phyloP scores from a whole-genome alignment of 2,113 vertebrate species.

The Noturus placidus region DNA sequence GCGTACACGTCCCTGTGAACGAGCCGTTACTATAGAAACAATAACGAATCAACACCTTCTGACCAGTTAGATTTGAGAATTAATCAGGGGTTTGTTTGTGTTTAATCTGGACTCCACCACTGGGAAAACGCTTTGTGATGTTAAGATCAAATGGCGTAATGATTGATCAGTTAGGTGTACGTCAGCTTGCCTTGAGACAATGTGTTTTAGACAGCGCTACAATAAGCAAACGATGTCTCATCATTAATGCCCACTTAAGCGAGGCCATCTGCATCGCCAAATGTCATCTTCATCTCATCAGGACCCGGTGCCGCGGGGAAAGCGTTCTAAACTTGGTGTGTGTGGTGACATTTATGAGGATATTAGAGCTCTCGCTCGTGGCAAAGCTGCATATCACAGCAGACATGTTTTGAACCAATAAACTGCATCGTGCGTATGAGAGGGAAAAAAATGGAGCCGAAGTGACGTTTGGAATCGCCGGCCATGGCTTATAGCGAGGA shows the following conservation, averaged over 20 bases:
- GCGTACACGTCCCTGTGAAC: neutral
- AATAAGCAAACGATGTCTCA: conserved; percentile 29
- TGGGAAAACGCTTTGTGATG: neutral
- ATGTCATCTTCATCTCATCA: conserved; percentile 48
- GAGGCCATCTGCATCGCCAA: conserved; percentile 51
- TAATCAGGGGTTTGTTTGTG: neutral
- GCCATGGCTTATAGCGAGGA: neutral
- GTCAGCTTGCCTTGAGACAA: conserved; percentile 7
- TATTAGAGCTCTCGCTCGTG: conserved; percentile 23
- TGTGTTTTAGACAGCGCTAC: conserved; percentile 13
- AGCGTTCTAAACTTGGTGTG: conserved; percentile 36
- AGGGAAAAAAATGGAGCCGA: neutral
- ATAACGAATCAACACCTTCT: neutral
- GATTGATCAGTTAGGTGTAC: conserved; percentile 24
- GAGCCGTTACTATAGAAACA: neutral
- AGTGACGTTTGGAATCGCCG: no score
- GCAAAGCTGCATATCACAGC: conserved; percentile 28
- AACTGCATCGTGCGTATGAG: neutral
- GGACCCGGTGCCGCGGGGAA: conserved; percentile 19
- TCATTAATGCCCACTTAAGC: conserved; percentile 42
- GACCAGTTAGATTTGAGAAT: neutral
- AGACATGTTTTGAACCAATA: conserved; percentile 19
- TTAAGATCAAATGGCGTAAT: neutral
- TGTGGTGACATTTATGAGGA: conserved; percentile 41
- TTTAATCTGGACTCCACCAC: neutral